A percentile compares a stretch with the other conserved stretches of the same genome.
phyloP scores from a whole-genome alignment of 2,797 vertebrate species.

The Streptopelia turtur region DNA sequence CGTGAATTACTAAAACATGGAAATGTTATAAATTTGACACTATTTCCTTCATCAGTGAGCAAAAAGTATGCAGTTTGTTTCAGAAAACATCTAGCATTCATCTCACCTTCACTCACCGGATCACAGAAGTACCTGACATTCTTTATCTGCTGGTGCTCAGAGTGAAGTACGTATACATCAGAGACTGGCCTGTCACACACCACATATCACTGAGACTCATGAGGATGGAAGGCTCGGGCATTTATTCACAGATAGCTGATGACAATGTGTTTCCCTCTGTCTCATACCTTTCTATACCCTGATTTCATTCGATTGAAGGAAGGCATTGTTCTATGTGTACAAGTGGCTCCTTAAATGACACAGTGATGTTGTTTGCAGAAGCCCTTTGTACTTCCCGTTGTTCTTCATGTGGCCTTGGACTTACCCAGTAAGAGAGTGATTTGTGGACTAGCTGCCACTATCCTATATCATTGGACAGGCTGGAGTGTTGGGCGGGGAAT shows the following conservation, averaged over 20 bases:
- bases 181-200: background rate
- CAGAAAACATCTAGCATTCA: background rate
- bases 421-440: background rate
- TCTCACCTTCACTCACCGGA: too few species aligned
- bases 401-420: background rate
- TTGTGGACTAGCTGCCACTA: background rate
- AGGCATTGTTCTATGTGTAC: background rate
- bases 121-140: background rate
- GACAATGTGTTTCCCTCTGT: background rate
- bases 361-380: background rate
- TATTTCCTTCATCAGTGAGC: background rate
- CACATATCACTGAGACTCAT: background rate
- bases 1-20: background rate
- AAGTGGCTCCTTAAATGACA: background rate
- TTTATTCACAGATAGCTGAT: background rate
- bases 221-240: background rate
- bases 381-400: background rate
- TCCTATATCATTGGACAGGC: background rate
- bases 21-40: background rate
- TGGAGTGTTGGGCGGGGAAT: too few species aligned
- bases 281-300: background rate
- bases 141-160: too few species aligned
- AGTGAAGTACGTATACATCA: background rate
- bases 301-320: background rate
- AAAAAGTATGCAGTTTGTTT: background rate